A percentile compares a stretch with the other conserved stretches of the same genome.
These are phyloP conservation scores for Callorhinus ursinus DNA, from an alignment of 2,113 vertebrate species.

Conservation along the genomic window DNA sequence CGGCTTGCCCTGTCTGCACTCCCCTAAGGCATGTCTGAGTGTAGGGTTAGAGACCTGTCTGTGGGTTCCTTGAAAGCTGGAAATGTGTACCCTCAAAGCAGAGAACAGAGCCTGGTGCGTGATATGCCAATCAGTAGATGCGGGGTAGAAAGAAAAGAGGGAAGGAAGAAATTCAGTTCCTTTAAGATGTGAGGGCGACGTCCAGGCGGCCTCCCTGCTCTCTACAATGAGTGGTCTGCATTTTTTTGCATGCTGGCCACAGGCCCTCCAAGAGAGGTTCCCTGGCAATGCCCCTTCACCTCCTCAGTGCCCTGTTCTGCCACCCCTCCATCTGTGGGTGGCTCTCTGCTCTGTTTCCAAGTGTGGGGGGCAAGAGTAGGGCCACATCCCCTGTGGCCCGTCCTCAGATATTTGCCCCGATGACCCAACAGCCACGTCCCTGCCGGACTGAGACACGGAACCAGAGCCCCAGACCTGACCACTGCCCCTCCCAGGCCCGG, in stretches of 20 bases:
- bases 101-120: neutral
- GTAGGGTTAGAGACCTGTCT: neutral
- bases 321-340: neutral
- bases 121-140: neutral
- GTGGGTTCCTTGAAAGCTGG: neutral
- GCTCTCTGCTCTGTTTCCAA: conserved; percentile 24
- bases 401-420: conserved; percentile 43
- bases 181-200: neutral
- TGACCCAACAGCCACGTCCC: neutral
- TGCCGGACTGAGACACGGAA: neutral
- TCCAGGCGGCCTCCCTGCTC: neutral
- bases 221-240: neutral
- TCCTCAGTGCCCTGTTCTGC: neutral
- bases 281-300: neutral
- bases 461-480: neutral
- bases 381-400: neutral
- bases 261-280: neutral
- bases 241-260: neutral
- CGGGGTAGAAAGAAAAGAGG: neutral
- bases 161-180: neutral
- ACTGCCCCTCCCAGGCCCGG: neutral
- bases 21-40: neutral
- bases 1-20: neutral
- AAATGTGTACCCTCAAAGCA: neutral
- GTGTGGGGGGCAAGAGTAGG: conserved; percentile 2